Conservation (phyloP, 2,888 invertebrate genomes). For the Drosophila mayaguana region DNA sequence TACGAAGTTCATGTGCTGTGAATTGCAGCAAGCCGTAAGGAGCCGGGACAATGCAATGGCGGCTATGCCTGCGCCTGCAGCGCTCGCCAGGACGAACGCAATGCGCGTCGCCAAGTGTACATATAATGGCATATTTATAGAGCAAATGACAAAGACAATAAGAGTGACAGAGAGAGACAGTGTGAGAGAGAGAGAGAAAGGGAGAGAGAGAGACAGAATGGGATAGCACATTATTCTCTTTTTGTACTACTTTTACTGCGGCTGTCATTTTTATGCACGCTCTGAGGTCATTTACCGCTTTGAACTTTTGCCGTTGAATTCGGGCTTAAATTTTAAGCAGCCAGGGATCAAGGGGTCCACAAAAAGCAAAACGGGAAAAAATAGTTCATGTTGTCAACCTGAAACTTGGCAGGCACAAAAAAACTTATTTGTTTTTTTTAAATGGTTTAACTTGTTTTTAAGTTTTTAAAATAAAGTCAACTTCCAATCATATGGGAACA, state of each 20-base stretch:
- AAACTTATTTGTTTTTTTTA: background rate
- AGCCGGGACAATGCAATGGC: slow-evolving; percentile 57
- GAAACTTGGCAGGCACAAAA: slow-evolving; percentile 6
- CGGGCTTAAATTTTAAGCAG: slow-evolving; percentile 34
- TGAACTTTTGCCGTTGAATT: slow-evolving; percentile 61
- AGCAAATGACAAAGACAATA: slow-evolving; percentile 45
- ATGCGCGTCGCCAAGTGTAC: slow-evolving; percentile 69
- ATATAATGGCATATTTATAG: slow-evolving; percentile 78
- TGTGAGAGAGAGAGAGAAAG: slow-evolving; percentile 5
- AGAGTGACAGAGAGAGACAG: slow-evolving; percentile 16
- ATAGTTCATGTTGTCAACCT: background rate
- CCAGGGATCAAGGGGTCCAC: slow-evolving; percentile 30
- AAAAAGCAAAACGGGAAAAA: background rate
- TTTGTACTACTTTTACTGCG: slow-evolving; percentile 48
- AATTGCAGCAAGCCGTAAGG: slow-evolving; percentile 41
- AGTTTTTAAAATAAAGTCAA: background rate
- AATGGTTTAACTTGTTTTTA: slow-evolving; percentile 2
- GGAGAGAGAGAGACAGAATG: slow-evolving; percentile 2
- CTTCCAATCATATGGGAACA: slow-evolving; percentile 3
- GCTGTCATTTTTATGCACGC: slow-evolving; percentile 65
- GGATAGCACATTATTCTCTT: slow-evolving; percentile 7
- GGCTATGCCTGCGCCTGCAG: slow-evolving; percentile 48
- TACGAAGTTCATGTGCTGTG: slow-evolving; percentile 6
- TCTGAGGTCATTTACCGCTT: slow-evolving; percentile 75
- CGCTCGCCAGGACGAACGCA: slow-evolving; percentile 59